A percentile compares a stretch with the other conserved stretches of the same genome.
These are phyloP conservation scores for Stratiomys singularior DNA, from an alignment of 2,888 invertebrate species.

Conservation along the genomic window DNA sequence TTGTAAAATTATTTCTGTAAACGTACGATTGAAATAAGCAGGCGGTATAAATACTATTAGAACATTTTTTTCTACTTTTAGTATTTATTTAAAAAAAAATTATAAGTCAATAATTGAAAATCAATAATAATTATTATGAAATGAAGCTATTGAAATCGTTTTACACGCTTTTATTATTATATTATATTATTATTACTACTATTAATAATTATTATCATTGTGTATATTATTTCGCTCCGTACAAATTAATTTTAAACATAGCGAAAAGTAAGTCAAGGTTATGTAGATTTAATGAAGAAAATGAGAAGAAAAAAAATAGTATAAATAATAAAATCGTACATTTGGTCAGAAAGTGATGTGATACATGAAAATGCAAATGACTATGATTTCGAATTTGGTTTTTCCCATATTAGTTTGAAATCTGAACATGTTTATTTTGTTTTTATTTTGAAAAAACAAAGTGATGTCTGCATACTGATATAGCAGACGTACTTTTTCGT, in stretches of 20 bases:
- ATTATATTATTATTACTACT: background rate
- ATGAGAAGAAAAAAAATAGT: slow-evolving; percentile 9
- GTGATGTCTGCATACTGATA: too few species aligned
- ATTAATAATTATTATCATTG: background rate
- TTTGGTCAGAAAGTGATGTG: slow-evolving; percentile 26
- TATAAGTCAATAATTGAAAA: slow-evolving; percentile 38
- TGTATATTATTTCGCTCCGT: slow-evolving; percentile 47
- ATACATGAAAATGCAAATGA: slow-evolving; percentile 5
- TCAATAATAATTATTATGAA: slow-evolving; percentile 32
- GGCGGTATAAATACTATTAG: slow-evolving; percentile 25
- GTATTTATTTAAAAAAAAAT: slow-evolving; percentile 47
- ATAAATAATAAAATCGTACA: slow-evolving; percentile 7
- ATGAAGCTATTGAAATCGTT: slow-evolving; percentile 35
- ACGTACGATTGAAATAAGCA: slow-evolving; percentile 16
- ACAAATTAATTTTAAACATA: slow-evolving; percentile 52
- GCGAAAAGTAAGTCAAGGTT: slow-evolving; percentile 17
- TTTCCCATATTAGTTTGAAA: background rate
- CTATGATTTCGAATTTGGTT: background rate
- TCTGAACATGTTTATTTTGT: too few species aligned
- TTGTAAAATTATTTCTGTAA: slow-evolving; percentile 27
- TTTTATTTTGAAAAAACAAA: too few species aligned
- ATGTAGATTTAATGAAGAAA: slow-evolving; percentile 2
- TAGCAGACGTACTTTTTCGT: too few species aligned
- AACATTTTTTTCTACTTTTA: slow-evolving; percentile 45
- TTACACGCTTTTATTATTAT: slow-evolving; percentile 39